phyloP scores from a whole-genome alignment of 2,113 vertebrate species.

The Fregata magnificens region DNA sequence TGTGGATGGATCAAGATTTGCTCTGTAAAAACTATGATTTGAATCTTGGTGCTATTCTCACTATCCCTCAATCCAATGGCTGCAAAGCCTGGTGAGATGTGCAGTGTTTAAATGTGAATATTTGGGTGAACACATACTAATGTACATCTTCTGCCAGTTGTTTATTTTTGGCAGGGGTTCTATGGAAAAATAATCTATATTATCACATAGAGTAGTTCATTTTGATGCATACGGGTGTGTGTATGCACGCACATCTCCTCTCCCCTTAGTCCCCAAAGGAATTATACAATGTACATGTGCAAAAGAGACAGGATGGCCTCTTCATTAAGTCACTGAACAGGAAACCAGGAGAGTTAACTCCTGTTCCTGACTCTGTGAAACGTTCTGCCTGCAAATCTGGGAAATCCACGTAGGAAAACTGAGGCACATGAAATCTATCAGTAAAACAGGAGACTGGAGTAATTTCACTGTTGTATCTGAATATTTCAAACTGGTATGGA shows the following conservation, averaged over 20 bases:
- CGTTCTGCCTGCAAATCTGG: neutral
- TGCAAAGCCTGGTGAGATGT: neutral
- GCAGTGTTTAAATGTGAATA: neutral
- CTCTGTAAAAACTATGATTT: neutral
- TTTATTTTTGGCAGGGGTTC: neutral
- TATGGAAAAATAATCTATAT: neutral
- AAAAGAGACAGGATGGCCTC: constrained; percentile 4
- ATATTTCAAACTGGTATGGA: neutral
- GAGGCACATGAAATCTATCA: neutral
- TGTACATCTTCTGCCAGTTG: neutral
- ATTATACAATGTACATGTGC: neutral
- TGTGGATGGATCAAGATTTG: neutral
- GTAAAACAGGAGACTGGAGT: neutral
- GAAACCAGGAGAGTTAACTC: constrained; percentile 27
- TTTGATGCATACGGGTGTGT: neutral
- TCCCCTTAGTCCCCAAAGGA: neutral
- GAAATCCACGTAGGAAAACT: neutral
- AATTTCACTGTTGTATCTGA: neutral
- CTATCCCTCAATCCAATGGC: neutral
- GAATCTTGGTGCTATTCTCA: neutral
- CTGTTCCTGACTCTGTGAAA: neutral
- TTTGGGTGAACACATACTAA: neutral
- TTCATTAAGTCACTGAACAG: neutral
- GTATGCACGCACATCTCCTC: neutral
- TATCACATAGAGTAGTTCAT: neutral